Conservation (phyloP, 2,797 vertebrate species). For the Streptopelia turtur region DNA sequence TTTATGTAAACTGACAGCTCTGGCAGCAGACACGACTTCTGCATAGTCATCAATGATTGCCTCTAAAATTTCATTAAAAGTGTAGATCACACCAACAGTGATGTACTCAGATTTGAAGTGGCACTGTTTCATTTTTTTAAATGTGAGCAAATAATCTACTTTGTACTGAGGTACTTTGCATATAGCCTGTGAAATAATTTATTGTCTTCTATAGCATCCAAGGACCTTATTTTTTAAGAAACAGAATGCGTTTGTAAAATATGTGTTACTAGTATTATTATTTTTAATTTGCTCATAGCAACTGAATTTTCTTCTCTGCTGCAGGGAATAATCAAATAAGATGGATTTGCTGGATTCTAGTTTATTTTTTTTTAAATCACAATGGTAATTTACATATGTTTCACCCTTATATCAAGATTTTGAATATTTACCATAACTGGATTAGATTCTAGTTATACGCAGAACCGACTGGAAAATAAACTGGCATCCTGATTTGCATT, state of each 20-base stretch:
- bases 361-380: background rate
- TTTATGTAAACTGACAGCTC: slow-evolving; percentile 64
- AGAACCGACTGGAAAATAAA: slow-evolving; percentile 48
- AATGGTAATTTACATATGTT: slow-evolving; percentile 39
- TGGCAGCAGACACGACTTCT: slow-evolving; percentile 50
- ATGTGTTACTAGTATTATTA: slow-evolving; percentile 10
- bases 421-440: slow-evolving; percentile 33
- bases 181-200: background rate
- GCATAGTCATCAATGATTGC: slow-evolving; percentile 37
- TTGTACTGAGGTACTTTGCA: background rate
- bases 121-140: background rate
- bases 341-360: background rate
- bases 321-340: background rate
- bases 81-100: background rate
- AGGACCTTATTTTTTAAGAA: background rate
- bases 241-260: background rate
- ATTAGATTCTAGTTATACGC: slow-evolving; percentile 42
- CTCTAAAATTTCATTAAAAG: slow-evolving; percentile 60
- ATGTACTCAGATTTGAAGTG: background rate
- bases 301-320: slow-evolving; percentile 22
- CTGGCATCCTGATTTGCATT: slow-evolving; percentile 38
- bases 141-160: background rate
- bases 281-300: slow-evolving; percentile 48
- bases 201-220: background rate
- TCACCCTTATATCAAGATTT: background rate